Percentiles rank a stretch among this genome's conserved stretches.
These are phyloP conservation scores for Trichechus manatus DNA, from an alignment of 2,113 vertebrate genomes.

Conservation along the genomic window DNA sequence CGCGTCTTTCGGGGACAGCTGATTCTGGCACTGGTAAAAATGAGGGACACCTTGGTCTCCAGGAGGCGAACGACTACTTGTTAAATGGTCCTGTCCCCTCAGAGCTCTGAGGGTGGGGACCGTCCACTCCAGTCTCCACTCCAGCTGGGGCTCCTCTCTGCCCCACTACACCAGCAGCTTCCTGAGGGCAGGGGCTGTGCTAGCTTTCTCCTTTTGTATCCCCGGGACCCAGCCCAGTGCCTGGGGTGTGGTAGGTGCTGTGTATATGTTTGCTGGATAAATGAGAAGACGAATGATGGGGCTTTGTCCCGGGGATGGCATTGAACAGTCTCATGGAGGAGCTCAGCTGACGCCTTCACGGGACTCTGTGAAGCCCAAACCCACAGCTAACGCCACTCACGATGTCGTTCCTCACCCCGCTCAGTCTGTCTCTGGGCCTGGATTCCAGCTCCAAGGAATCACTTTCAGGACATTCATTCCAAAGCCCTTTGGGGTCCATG, in stretches of 20 bases:
- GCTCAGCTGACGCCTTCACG: background rate
- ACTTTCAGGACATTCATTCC: background rate
- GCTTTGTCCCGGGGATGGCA: background rate
- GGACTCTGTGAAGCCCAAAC: background rate
- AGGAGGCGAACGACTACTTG: background rate
- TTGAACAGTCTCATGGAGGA: background rate
- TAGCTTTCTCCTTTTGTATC: background rate
- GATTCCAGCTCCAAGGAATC: background rate
- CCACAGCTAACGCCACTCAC: background rate
- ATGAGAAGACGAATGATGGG: background rate
- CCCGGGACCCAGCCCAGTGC: fast-evolving
- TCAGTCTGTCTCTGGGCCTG: background rate
- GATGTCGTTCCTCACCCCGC: too few relatives aligned
- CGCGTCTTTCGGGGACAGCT: background rate
- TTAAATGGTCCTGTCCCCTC: background rate
- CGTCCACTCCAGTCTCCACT: background rate
- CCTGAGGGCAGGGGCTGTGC: background rate
- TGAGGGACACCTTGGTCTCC: background rate
- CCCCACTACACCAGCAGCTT: background rate
- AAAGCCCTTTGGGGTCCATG: background rate
- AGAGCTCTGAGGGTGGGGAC: background rate
- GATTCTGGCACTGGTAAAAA: background rate
- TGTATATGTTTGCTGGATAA: background rate
- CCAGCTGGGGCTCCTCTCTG: background rate
- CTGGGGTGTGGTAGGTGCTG: background rate